A percentile compares a stretch with the other conserved stretches of the same genome.
Evolutionary conservation across 1,140 invertebrate species (phyloP).

Genomic region (Protaetia brevitarsis): DNA sequence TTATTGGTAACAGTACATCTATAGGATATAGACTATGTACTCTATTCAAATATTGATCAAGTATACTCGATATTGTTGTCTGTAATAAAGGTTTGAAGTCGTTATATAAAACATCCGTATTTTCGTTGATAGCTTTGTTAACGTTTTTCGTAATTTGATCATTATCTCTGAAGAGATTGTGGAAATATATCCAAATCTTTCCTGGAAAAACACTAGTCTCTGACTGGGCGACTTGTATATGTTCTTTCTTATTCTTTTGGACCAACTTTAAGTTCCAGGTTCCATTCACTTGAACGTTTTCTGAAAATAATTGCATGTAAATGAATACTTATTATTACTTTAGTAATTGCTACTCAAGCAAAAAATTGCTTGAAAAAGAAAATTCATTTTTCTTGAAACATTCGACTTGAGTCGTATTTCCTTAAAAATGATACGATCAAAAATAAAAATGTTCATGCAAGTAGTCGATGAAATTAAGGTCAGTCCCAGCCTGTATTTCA

Average conservation of each 20-base stretch:
- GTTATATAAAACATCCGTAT: constrained; percentile 9
- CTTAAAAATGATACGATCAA: no score
- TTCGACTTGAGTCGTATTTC: no score
- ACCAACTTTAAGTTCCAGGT: background rate
- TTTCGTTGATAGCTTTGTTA: constrained; percentile 19
- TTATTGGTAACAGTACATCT: background rate
- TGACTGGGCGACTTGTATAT: background rate
- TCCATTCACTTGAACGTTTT: background rate
- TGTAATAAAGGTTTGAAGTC: constrained; percentile 14
- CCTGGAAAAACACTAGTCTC: background rate
- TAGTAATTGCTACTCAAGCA: background rate
- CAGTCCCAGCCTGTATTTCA: no score
- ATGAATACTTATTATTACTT: background rate
- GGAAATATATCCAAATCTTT: background rate
- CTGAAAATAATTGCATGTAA: constrained; percentile 4
- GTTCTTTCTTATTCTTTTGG: background rate
- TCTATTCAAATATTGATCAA: background rate
- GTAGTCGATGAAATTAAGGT: no score
- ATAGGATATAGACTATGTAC: background rate
- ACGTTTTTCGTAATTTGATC: background rate
- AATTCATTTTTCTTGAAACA: background rate
- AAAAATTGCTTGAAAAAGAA: background rate
- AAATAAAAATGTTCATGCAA: no score
- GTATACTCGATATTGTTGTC: background rate
- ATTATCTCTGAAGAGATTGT: constrained; percentile 3